Conservation (phyloP, 1,140 invertebrate genomes). For the Ptiloglossa arizonensis region DNA sequence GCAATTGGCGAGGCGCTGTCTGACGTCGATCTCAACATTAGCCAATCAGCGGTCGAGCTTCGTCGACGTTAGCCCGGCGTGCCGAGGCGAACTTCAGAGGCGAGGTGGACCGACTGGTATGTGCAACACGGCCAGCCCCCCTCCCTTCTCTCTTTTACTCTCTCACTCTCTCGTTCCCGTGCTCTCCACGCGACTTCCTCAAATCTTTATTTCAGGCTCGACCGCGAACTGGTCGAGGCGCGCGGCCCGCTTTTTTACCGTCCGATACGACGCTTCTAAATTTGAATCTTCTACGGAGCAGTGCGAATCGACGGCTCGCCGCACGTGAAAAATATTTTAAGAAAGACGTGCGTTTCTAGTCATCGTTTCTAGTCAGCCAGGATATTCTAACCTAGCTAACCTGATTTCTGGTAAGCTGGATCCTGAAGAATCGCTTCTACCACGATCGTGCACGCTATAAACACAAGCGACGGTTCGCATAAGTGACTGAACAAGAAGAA, state of each 20-base stretch:
- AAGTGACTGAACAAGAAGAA: background rate
- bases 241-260: slow-evolving; percentile 71
- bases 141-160: slow-evolving; percentile 29
- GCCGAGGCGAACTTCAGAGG: slow-evolving; percentile 60
- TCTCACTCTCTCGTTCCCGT: slow-evolving; percentile 47
- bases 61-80: slow-evolving; percentile 53
- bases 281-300: slow-evolving; percentile 68
- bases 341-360: slow-evolving; percentile 73
- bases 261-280: slow-evolving; percentile 70
- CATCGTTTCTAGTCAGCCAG: slow-evolving; percentile 71
- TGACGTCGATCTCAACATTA: slow-evolving; percentile 73
- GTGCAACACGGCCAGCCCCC: slow-evolving; percentile 55
- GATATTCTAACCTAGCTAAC: slow-evolving; percentile 62
- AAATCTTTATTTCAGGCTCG: slow-evolving; percentile 75
- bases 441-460: background rate
- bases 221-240: slow-evolving; percentile 73
- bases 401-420: slow-evolving; percentile 10
- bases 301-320: slow-evolving; percentile 53
- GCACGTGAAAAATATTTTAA: slow-evolving; percentile 71
- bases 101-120: slow-evolving; percentile 71
- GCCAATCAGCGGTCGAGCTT: slow-evolving; percentile 67
- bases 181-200: slow-evolving; percentile 69
- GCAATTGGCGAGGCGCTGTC: slow-evolving; percentile 52
- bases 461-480: background rate
- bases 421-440: slow-evolving; percentile 5